phyloP scores from a whole-genome alignment of 2,888 invertebrate species.

The Eilema depressum region DNA sequence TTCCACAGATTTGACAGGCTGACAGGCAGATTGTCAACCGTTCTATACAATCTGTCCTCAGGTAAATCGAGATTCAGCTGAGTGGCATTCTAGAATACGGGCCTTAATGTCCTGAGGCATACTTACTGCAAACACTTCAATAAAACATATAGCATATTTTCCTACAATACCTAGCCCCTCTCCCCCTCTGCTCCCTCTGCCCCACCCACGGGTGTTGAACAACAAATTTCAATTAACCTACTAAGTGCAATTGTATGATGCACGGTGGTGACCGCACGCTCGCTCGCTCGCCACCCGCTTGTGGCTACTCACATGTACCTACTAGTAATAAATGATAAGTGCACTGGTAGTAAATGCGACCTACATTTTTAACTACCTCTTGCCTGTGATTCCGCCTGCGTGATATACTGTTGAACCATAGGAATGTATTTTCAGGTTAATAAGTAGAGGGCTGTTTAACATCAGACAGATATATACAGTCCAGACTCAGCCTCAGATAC shows the following conservation, averaged over 20 bases:
- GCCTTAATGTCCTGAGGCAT: too few relatives aligned
- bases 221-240: not conserved
- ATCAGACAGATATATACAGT: too few relatives aligned
- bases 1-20: too few relatives aligned
- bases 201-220: not conserved
- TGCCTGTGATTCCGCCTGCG: not conserved
- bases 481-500: too few relatives aligned
- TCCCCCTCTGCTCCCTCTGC: not conserved
- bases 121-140: too few relatives aligned
- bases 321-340: not conserved
- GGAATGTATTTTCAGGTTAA: not conserved
- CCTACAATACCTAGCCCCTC: not conserved
- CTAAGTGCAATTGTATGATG: not conserved
- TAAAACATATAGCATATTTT: not conserved
- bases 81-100: too few relatives aligned
- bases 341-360: not conserved
- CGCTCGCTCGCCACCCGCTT: not conserved
- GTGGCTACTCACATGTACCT: not conserved
- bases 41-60: too few relatives aligned
- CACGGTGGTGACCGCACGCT: not conserved
- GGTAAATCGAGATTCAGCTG: too few relatives aligned
- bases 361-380: not conserved
- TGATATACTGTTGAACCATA: not conserved
- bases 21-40: too few relatives aligned
- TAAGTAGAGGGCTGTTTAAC: too few relatives aligned